Base-by-base conservation (phyloP, 2,888 invertebrate genomes). In the Drosophila picticornis region DNA sequence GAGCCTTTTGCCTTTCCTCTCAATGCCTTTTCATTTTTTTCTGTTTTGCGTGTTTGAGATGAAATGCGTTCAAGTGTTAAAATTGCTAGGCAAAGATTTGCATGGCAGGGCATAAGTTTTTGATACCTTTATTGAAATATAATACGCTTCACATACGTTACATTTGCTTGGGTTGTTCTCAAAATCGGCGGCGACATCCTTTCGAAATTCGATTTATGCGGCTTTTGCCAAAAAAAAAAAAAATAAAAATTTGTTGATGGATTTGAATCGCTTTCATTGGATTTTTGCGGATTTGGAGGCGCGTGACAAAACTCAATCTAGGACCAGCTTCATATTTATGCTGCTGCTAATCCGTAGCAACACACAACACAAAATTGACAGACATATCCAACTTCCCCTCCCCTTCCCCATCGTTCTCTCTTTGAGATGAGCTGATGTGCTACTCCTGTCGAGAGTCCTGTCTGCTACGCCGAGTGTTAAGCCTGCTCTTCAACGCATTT, bases 291-390 rank as follows among this genome's bases (percentile, higher is more conserved):
- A 31, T 57, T 57, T 43, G 29, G 1, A 32, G 55, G 69, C 46
- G 81, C 90, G 88, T 86, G 87, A 88, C 84, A 90, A 90, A 90
- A 81, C 79, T 77, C 86, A 81, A 88, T 90, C 86, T 90, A 80
- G 76, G 66, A 69, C 71, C 78, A 73, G 86, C 74, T 78, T 75
- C 75, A 72, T 80, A 75, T 90, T 75, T 75, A 74, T 62, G 80
- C 80, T 72, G 27, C 70, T 19, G 75, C 88, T 90, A 88, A 86
- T 88, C 87, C 73, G 13, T 56, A 57, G 40, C 63, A 51, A 68
- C 52, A 56, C 48, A 31, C 38, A 50, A 40, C 50, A 34, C 25
- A 22, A 31, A 51, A 40, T 36, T 38, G 58, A 38, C 57, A 48
- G 51, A 55, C 59, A 67, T 46, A 27, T 48, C n/a, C 36, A 13